phyloP scores from a whole-genome alignment of 2,888 invertebrate species.

The Dasypolia templi region DNA sequence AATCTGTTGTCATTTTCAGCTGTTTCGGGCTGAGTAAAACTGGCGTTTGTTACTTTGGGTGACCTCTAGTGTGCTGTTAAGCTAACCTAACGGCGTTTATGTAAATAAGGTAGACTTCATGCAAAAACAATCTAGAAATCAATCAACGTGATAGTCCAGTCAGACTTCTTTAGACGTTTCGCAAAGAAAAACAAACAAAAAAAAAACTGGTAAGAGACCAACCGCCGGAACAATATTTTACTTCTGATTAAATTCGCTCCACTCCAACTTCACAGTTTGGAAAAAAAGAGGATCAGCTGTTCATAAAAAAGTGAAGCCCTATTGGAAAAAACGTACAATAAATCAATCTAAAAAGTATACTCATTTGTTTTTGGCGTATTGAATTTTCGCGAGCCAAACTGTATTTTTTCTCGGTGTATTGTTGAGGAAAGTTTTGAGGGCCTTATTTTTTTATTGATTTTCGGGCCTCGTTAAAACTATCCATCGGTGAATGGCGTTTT shows the following conservation, averaged over 20 bases:
- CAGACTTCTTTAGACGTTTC: not conserved
- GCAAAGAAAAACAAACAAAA: constrained; percentile 22
- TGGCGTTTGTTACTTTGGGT: not conserved
- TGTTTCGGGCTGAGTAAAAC: not conserved
- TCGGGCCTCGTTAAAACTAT: constrained; percentile 74
- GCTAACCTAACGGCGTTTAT: not conserved
- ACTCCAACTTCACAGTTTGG: constrained; percentile 38
- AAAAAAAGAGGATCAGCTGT: constrained; percentile 45
- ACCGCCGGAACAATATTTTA: constrained; percentile 42
- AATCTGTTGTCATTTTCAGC: not conserved
- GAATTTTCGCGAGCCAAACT: constrained; percentile 63
- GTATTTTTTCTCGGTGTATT: constrained; percentile 67
- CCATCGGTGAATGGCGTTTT: constrained; percentile 61
- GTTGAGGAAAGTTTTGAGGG: constrained; percentile 66
- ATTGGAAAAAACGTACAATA: constrained; percentile 56
- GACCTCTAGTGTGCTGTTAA: too few relatives aligned
- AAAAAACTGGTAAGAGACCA: constrained; percentile 9
- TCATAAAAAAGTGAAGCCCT: constrained; percentile 52
- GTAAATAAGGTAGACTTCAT: not conserved
- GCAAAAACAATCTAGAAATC: not conserved
- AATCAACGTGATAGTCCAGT: constrained; percentile 11
- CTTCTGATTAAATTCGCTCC: constrained; percentile 44
- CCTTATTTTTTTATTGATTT: constrained; percentile 68
- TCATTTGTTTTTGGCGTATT: constrained; percentile 62
- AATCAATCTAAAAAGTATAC: constrained; percentile 66